Base-by-base conservation (phyloP, 1,140 invertebrate genomes). In the Ylistrum balloti region DNA sequence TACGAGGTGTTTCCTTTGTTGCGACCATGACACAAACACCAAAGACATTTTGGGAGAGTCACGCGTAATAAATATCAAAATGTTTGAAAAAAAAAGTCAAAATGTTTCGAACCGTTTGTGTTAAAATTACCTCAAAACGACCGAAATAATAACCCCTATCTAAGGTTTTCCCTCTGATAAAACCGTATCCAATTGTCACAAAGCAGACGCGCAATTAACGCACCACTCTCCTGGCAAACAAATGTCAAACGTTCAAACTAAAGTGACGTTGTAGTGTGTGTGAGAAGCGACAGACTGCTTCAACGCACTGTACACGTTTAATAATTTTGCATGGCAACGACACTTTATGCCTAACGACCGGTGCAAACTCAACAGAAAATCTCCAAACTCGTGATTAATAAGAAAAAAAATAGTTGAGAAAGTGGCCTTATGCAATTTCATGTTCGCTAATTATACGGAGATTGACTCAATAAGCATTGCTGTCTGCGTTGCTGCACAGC, bases 231-330 rank as follows among this genome's bases (percentile, higher is more conserved):
- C 3, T n/a, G 0, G 56, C 17, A 45, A n/a, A 74, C 56, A 74
- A 74, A 74, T 74, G 56, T 74, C 56, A 74, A 74, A 74, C 56
- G 56, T 74, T 74, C 56, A 74, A 74, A 74, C 22, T 22, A 74
- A 28, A 5, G 5, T 0, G 56, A 74, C 22, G 56, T n/a, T 74
- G 9, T 28, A 74, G n/a, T n/a, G n/a, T 28, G 56, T 74, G 5
- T 74, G 2, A 28, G 56, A 45, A 74, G 56, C 56, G 56, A 74
- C 56, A 74, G 56, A 28, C 45, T n/a, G 13, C 56, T 74, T 28
- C 22, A 74, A 5, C n/a, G 56, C 56, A 74, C n/a, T 74, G 56
- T 17, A n/a, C 56, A 74, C 56, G 28, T n/a, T 74, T 74, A 74
- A 74, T 74, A 74, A 74, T 74, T 74, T 74, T 5, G n/a, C 56